phyloP scores from a whole-genome alignment of 1,140 invertebrate genomes.

The Heliothis subflexa region DNA sequence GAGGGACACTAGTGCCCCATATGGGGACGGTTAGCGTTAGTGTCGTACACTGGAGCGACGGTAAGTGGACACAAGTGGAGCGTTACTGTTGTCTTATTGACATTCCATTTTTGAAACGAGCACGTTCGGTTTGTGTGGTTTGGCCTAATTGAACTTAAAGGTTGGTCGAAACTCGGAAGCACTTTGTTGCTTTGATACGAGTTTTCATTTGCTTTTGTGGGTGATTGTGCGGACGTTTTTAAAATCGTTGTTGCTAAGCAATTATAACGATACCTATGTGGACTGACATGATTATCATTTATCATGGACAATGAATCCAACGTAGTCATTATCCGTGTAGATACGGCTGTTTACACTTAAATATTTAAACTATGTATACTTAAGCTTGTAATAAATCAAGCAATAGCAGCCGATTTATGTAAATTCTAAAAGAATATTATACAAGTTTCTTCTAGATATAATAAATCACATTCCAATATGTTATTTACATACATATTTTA shows the following conservation, averaged over 20 bases:
- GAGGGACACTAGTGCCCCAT: slow-evolving; percentile 26
- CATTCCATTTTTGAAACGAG: slow-evolving; percentile 41
- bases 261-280: no score
- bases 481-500: neutral
- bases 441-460: neutral
- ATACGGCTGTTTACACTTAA: no score
- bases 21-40: slow-evolving; percentile 22
- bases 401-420: neutral
- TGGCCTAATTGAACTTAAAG: slow-evolving; percentile 29
- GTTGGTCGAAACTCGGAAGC: neutral
- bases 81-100: slow-evolving; percentile 46
- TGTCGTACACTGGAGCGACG: slow-evolving; percentile 28
- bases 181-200: neutral
- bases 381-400: slow-evolving; percentile 5
- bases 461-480: slow-evolving; percentile 18
- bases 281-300: no score
- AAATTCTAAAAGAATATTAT: slow-evolving; percentile 9
- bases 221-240: neutral
- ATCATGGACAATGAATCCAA: no score
- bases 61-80: slow-evolving; percentile 42
- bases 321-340: no score
- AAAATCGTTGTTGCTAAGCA: no score
- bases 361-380: neutral
- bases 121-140: slow-evolving; percentile 4
- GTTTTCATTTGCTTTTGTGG: neutral